Evolutionary conservation across 2,113 vertebrate genomes (phyloP), one percentile per base, ranked within the genome.

Genomic region (Phyllostomus hastatus): DNA sequence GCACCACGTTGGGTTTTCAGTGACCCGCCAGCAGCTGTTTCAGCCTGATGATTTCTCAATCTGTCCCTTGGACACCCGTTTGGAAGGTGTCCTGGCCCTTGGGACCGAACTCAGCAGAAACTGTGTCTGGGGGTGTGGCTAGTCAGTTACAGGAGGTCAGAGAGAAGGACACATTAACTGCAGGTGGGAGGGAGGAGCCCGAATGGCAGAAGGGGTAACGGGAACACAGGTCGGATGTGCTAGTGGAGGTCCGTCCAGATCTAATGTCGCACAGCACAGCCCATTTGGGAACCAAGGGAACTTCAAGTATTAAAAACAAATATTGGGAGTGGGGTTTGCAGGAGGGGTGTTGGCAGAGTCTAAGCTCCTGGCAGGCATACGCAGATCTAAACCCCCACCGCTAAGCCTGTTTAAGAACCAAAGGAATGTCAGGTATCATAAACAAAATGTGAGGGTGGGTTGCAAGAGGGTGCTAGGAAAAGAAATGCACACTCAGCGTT

Each of bases 41-140:
- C 73, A 69, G 66, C 84, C 93, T 88, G n/a, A 5, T 33, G 84
- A 86, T 97, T 97, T 96, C 94, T 57, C 92, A 88, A 38, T 97
- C 88, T 85, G 95, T 96, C 67, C 92, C 26, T 52, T 94, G 95
- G 85, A 88, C 0, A 19, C 43, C 41, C 72, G 20, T 90, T 81
- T 90, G 90, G 95, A 88, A 96, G 93, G 28, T 78, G 72, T 94
- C 66, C 57, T 92, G n/a, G 85, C 95, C 48, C 43, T 31, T 38
- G 26, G 48, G 86, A 64, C 26, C 72, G 54, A 93, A 87, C 10
- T 91, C 90, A 94, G 94, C 87, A 97, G 94, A 95, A 96, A 89
- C 64, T 82, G 81, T 88, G 85, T 93, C 95, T 96, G 82, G 76
- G 24, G 35, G 46, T 92, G 28, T 95, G 88, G 70, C 67, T 82